Conservation (phyloP, 2,113 vertebrate species). For the Paradisaea rubra region DNA sequence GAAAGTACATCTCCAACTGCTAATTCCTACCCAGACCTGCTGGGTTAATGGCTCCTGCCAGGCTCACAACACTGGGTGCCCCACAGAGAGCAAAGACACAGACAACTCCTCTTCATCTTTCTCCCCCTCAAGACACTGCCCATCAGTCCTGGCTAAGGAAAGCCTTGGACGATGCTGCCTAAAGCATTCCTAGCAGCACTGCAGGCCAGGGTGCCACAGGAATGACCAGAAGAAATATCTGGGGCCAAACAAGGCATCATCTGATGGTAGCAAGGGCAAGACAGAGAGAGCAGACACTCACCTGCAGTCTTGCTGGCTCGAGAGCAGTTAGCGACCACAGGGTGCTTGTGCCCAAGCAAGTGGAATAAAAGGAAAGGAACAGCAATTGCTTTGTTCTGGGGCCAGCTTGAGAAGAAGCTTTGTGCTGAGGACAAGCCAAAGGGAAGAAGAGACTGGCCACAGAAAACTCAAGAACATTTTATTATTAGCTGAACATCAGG, state of each 20-base stretch:
- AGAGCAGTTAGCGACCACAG: background rate
- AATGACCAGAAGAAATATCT: background rate
- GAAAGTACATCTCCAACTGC: background rate
- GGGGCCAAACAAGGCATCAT: background rate
- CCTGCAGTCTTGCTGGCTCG: fast-evolving
- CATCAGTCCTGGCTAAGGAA: background rate
- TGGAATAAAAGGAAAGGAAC: background rate
- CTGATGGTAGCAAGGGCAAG: background rate
- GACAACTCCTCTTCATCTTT: background rate
- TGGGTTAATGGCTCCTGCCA: background rate
- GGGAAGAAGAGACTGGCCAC: background rate
- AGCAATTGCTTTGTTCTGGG: fast-evolving
- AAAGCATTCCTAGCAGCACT: background rate
- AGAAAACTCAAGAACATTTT: background rate
- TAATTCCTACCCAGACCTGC: background rate
- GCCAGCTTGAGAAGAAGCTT: background rate
- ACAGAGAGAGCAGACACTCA: background rate
- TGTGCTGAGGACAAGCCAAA: background rate
- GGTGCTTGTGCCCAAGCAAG: fast-evolving
- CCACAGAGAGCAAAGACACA: background rate
- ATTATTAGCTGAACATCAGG: background rate
- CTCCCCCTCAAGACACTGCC: fast-evolving
- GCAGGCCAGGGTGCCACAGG: background rate
- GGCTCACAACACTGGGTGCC: background rate
- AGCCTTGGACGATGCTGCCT: background rate